Evolutionary conservation across 2,797 vertebrate species (phyloP), one percentile per base, ranked within the genome.

Genomic region (Chelon labrosus): DNA sequence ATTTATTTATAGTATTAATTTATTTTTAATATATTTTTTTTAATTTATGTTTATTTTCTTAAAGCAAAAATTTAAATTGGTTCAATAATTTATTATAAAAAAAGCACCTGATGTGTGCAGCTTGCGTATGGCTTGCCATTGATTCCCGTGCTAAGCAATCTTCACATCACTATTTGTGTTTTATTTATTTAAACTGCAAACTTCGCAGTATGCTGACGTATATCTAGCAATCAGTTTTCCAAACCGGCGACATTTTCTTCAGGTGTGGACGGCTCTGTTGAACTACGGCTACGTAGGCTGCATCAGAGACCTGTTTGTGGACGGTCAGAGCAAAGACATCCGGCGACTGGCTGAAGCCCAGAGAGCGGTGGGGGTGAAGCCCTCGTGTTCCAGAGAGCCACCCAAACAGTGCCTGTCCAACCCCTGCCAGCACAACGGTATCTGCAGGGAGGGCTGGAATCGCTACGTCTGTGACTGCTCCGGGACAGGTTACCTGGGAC

Each of bases 271-370:
- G 4, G 97, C 97, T 3, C 94, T 98, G 86, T 90, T 99, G 76
- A 99, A 99, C 93, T 99, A 99, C 0, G 98, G 98, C 74, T 99
- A 99, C 0, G 98, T 99, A 25, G 98, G 98, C 91, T 99, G 98
- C 88, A 96, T 99, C 85, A 94, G 98, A 79, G 98, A 99, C 91
- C 92, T 99, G 73, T 99, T 99, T 91, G 97, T 99, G 79, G 98
- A 99, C 10, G 98, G 98, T 49, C 98, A 99, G 88, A 99, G 98
- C 91, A 99, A 99, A 93, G 98, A 99, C 79, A 98, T 99, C 89
- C 95, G 98, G 64, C 95, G 97, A 75, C 95, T 99, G 93, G 98
- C 98, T 3, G 98, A 99, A 91, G 87, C 95, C 70, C 98, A 99
- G 88, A 96, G 96, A 57, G 97, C 97, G 1, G 96, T 98, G 80